phyloP scores from a whole-genome alignment of 2,888 invertebrate genomes.

The Ochropacha duplaris region DNA sequence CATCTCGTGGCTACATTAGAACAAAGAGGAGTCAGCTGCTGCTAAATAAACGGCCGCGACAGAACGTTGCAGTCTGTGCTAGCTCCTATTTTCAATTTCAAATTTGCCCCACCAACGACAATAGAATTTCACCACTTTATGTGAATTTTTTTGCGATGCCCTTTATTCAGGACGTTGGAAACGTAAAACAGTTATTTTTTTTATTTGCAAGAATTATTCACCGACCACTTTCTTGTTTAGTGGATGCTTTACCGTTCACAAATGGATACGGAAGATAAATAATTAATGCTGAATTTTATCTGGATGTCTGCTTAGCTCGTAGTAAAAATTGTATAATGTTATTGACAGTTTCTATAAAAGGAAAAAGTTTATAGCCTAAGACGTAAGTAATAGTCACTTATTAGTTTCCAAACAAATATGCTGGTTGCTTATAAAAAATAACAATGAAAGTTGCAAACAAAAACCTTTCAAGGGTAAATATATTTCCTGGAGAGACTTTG shows the following conservation, averaged over 20 bases:
- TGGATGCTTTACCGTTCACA: background rate
- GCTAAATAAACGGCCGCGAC: slow-evolving; percentile 57
- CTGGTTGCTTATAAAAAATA: too few species aligned
- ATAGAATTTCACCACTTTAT: slow-evolving; percentile 64
- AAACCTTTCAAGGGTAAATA: too few species aligned
- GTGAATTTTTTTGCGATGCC: slow-evolving; percentile 53
- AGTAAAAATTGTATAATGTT: background rate
- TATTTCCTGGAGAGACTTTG: background rate
- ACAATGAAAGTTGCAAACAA: too few species aligned
- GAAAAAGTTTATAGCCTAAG: background rate
- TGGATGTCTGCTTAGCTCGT: background rate
- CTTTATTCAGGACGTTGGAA: slow-evolving; percentile 53
- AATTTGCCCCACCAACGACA: slow-evolving; percentile 67
- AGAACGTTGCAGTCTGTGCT: slow-evolving; percentile 45
- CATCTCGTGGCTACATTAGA: slow-evolving; percentile 55
- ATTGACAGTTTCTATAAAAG: background rate
- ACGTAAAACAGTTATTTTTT: slow-evolving; percentile 39
- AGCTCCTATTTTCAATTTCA: slow-evolving; percentile 75
- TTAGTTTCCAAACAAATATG: too few species aligned
- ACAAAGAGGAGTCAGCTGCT: slow-evolving; percentile 47
- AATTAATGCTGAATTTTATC: background rate
- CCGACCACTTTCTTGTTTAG: background rate
- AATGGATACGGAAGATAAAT: background rate
- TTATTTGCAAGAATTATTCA: too few species aligned
- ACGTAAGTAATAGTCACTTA: background rate